Evolutionary conservation across 1,140 invertebrate genomes (phyloP), one percentile per base, ranked within the genome.

Genomic region (Pseudomyrmex pallidus): DNA sequence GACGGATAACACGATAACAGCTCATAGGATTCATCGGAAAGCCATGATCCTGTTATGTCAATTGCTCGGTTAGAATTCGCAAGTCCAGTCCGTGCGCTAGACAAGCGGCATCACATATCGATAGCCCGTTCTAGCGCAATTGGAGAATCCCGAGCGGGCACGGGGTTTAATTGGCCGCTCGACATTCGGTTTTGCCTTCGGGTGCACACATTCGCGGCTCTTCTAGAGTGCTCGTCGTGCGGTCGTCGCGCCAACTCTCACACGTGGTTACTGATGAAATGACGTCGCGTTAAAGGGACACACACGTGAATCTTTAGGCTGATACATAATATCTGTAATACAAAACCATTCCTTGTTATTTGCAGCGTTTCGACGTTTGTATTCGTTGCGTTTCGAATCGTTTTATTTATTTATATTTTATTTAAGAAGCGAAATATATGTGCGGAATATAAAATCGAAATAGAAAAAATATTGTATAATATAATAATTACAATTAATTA

Each of bases 121-220:
- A 82, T 73, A 22, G 70, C 22, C 63, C 22, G 25, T 62, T 46
- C 35, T 35, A 35, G 35, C 50, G 72, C 15, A 68, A 66, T 48
- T 62, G 20, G 80, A 83, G 70, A 74, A 83, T 66, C 64, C 35
- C 46, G 78, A 72, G 57, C 50, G 68, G 52, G 68, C n/a, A 48
- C 22, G 63, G 76, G 56, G 74, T 87, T 87, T 88, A 88, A 88
- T 87, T 84, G 86, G 85, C 54, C 85, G 68, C 70, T 84, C 72
- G 54, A 61, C 61, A 61, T 66, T 80, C 74, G 74, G 52, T 77
- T 76, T 76, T 85, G 64, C 62, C 54, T 25, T n/a, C 44, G 25
- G 61, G 57, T 44, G 35, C 56, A 83, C 80, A 77, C 85, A 77
- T 86, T 87, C 67, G 66, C 57, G 2, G 15, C 50, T 66, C 74